Conservation (phyloP, 2,888 invertebrate genomes). For the Tinea pellionella region DNA sequence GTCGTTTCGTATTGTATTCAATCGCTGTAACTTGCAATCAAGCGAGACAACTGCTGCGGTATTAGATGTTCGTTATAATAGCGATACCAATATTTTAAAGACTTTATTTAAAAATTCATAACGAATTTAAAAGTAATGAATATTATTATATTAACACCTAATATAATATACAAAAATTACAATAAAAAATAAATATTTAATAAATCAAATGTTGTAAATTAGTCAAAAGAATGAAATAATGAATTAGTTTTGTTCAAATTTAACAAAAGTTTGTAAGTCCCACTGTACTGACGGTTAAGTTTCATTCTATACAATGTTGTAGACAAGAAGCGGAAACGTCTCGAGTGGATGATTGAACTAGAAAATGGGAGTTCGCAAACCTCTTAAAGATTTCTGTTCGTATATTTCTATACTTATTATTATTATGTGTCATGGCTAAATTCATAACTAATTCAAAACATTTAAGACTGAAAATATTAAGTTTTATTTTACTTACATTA, state of each 20-base stretch:
- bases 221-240: too few species aligned
- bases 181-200: too few species aligned
- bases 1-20: neutral
- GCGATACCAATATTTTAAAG: too few species aligned
- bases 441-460: too few species aligned
- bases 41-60: conserved; percentile 7
- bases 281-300: neutral
- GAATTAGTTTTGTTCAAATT: too few species aligned
- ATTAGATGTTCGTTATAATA: neutral
- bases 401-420: neutral
- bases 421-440: neutral
- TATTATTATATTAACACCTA: too few species aligned
- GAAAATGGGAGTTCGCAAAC: conserved; percentile 38
- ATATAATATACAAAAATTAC: too few species aligned
- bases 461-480: too few species aligned
- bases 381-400: neutral
- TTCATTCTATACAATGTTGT: neutral
- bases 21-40: conserved; percentile 10
- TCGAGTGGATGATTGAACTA: conserved; percentile 63
- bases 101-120: too few species aligned
- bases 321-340: conserved; percentile 38
- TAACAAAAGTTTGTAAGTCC: neutral
- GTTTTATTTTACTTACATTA: too few species aligned
- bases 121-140: too few species aligned
- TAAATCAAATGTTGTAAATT: too few species aligned